These are phyloP conservation scores for Phyllotis vaccarum DNA, from an alignment of 2,797 vertebrate species.

Conservation along the genomic window DNA sequence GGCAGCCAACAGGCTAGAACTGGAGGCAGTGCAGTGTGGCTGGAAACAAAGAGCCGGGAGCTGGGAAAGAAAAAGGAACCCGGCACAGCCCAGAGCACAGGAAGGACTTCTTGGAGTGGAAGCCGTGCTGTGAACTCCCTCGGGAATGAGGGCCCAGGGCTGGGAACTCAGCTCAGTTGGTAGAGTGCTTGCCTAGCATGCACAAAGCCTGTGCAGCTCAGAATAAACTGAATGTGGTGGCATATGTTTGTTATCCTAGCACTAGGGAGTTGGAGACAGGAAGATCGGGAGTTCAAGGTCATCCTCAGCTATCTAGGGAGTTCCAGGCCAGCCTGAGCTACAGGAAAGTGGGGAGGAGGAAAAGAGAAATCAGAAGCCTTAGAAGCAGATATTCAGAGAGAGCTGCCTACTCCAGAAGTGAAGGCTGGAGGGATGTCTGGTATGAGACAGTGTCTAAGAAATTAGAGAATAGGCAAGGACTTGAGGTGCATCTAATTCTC, in stretches of 20 bases:
- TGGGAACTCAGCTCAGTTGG: not conserved
- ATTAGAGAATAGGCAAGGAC: not conserved
- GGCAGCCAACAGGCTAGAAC: not conserved
- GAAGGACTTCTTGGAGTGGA: not conserved
- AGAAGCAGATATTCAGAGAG: not conserved
- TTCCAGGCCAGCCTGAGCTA: not conserved
- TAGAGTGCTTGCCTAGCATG: not conserved
- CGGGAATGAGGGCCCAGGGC: not conserved
- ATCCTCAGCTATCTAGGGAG: not conserved
- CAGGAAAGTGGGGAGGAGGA: not conserved
- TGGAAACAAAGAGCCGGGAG: not conserved
- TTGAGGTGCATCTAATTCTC: not conserved
- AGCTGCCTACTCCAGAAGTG: not conserved
- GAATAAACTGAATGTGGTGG: not conserved
- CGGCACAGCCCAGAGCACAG: not conserved
- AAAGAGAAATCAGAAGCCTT: not conserved
- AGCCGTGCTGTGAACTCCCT: not conserved
- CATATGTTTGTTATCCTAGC: too few species aligned
- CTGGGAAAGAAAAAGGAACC: too few species aligned
- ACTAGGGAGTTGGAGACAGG: not conserved
- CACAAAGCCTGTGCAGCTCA: not conserved
- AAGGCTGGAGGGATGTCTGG: not conserved
- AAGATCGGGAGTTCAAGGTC: not conserved
- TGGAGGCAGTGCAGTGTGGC: not conserved
- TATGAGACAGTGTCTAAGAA: not conserved